Percentiles rank a stretch among this genome's conserved stretches.
phyloP scores from a whole-genome alignment of 2,113 vertebrate genomes.

The Phrynocephalus versicolor region DNA sequence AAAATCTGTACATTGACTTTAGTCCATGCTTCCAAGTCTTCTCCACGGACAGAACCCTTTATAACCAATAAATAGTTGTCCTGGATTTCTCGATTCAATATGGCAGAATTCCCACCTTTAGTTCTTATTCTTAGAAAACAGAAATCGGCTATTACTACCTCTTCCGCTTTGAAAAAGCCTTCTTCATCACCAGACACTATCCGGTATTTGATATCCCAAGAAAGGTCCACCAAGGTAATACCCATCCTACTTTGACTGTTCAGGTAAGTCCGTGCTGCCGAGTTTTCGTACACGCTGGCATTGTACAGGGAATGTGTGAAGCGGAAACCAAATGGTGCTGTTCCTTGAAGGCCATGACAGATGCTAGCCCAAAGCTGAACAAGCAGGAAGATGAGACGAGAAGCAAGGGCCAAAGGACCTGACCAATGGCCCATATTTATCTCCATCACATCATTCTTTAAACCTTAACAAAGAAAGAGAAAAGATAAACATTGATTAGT shows the following conservation, averaged over 20 bases:
- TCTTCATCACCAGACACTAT: constrained; percentile 97
- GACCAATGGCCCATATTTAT: constrained; percentile 89
- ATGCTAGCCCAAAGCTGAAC: constrained; percentile 74
- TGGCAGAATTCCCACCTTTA: constrained; percentile 97
- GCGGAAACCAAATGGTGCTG: constrained; percentile 77
- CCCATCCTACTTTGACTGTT: constrained; percentile 94
- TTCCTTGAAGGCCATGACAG: constrained; percentile 77
- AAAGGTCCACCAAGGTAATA: constrained; percentile 83
- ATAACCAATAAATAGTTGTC: constrained; percentile 93
- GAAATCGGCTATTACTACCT: constrained; percentile 93
- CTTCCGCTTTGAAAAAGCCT: constrained; percentile 97
- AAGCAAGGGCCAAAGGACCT: constrained; percentile 77
- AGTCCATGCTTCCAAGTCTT: constrained; percentile 93
- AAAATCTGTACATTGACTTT: constrained; percentile 95
- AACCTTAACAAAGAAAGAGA: constrained; percentile 77
- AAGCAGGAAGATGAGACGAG: constrained; percentile 80
- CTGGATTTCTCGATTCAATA: constrained; percentile 96
- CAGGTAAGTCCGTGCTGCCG: constrained; percentile 93
- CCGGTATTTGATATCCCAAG: constrained; percentile 95
- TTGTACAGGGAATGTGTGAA: constrained; percentile 93
- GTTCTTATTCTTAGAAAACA: constrained; percentile 97
- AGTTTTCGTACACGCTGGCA: constrained; percentile 93
- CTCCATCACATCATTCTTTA: constrained; percentile 88
- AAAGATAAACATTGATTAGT: constrained; percentile 35
- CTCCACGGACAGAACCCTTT: constrained; percentile 92